Evolutionary conservation across 1,140 invertebrate genomes (phyloP).

Genomic region (Drosophila parabipectinata): DNA sequence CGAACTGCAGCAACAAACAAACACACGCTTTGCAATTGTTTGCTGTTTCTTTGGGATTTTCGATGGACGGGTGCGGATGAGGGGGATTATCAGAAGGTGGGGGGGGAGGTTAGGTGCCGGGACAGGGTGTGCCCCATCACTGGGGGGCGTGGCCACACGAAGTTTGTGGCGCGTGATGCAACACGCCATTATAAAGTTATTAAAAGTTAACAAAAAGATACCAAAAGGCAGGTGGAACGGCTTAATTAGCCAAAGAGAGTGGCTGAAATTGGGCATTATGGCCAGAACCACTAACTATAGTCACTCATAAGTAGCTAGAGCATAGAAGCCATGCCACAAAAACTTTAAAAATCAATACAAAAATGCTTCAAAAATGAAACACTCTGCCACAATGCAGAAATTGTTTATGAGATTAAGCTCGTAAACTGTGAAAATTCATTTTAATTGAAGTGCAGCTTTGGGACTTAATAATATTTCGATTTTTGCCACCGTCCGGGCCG

Average conservation of each 20-base stretch:
- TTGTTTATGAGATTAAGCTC: slow-evolving; percentile 83
- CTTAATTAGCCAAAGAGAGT: slow-evolving; percentile 26
- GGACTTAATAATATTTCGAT: slow-evolving; percentile 71
- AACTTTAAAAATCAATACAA: not conserved
- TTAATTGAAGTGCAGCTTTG: slow-evolving; percentile 83
- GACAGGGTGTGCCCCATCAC: slow-evolving; percentile 8
- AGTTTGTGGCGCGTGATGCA: slow-evolving; percentile 71
- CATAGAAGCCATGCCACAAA: too few species aligned
- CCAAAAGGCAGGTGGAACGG: not conserved
- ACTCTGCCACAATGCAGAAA: slow-evolving; percentile 68
- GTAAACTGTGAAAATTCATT: slow-evolving; percentile 83
- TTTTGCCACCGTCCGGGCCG: slow-evolving; percentile 22
- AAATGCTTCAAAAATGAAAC: not conserved
- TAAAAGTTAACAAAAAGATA: slow-evolving; percentile 64
- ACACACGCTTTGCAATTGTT: slow-evolving; percentile 59
- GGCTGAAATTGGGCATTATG: not conserved
- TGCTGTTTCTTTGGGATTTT: slow-evolving; percentile 7
- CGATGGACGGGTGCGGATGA: not conserved
- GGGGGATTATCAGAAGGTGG: not conserved
- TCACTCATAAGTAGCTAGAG: not conserved
- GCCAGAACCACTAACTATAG: too few species aligned
- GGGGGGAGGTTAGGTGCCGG: not conserved
- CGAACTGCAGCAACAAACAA: slow-evolving; percentile 51
- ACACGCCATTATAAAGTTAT: slow-evolving; percentile 82
- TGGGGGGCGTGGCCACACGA: slow-evolving; percentile 63